phyloP scores from a whole-genome alignment of 2,888 invertebrate species.

The Caenorhabditis sinica region DNA sequence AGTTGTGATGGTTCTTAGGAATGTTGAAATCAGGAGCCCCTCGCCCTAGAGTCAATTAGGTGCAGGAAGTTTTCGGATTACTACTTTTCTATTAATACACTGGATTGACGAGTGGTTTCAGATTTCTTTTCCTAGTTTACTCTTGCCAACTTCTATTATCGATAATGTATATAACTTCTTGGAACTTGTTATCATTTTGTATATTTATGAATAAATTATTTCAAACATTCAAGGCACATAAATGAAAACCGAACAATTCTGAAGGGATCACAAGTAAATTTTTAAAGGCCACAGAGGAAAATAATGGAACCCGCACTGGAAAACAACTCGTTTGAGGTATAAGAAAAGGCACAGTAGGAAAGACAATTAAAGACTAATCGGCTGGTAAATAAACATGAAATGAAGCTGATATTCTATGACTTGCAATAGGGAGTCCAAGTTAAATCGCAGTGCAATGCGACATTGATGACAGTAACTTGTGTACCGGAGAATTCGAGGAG shows the following conservation, averaged over 20 bases:
- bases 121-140: too few species aligned
- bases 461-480: conserved; percentile 71
- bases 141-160: background rate
- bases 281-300: conserved; percentile 33
- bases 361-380: background rate
- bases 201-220: conserved; percentile 61
- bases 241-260: conserved; percentile 10
- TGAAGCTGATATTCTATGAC: conserved; percentile 34
- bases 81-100: background rate
- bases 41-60: too few species aligned
- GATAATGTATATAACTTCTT: conserved; percentile 48
- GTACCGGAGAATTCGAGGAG: conserved; percentile 63
- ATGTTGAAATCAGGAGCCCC: too few species aligned
- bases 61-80: background rate
- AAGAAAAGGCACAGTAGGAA: conserved; percentile 36
- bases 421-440: conserved; percentile 80
- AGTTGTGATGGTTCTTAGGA: too few species aligned
- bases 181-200: conserved; percentile 46
- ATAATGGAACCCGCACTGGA: conserved; percentile 3
- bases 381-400: background rate
- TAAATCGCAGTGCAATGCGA: conserved; percentile 75
- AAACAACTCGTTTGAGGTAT: conserved; percentile 3
- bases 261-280: conserved; percentile 21
- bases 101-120: too few species aligned
- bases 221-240: conserved; percentile 1